Percentiles rank a stretch among this genome's conserved stretches.
phyloP scores from a whole-genome alignment of 2,113 vertebrate species.

The Aleadryas rufinucha region DNA sequence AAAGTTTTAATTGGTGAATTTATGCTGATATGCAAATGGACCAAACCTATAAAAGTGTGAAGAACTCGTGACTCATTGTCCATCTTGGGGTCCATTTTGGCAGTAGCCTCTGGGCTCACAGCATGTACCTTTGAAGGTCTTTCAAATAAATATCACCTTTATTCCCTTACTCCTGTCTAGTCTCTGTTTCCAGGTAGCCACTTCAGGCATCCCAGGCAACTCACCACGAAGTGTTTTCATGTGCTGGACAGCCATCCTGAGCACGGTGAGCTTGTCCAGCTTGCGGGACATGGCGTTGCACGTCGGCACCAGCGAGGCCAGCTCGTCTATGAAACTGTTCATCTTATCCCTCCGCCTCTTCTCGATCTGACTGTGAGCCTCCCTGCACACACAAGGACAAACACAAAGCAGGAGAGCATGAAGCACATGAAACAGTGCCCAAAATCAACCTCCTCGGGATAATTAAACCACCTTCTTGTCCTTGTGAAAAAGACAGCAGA shows the following conservation, averaged over 20 bases:
- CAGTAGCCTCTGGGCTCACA: too few relatives aligned
- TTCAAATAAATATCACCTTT: too few relatives aligned
- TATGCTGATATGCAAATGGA: too few relatives aligned
- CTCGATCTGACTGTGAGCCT: constrained; percentile 98
- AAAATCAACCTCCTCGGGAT: background rate
- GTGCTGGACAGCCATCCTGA: constrained; percentile 98
- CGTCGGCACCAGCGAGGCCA: constrained; percentile 94
- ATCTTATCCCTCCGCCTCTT: constrained; percentile 97
- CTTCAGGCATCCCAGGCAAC: background rate
- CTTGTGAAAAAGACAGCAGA: background rate
- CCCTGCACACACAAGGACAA: constrained; percentile 70
- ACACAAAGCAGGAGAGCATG: background rate
- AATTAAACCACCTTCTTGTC: background rate
- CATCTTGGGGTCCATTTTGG: too few relatives aligned
- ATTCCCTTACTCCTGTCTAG: too few relatives aligned
- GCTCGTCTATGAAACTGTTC: constrained; percentile 98
- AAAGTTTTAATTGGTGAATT: too few relatives aligned
- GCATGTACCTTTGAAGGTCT: too few relatives aligned
- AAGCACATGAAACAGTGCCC: background rate
- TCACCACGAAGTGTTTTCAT: constrained; percentile 97
- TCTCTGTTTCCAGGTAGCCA: too few relatives aligned
- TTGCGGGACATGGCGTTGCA: constrained; percentile 98
- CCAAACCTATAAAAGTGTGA: too few relatives aligned
- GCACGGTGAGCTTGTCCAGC: constrained; percentile 94
- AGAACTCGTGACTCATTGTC: too few relatives aligned